Evolutionary conservation across 2,888 invertebrate species (phyloP).

Genomic region (Pollenia griseotomentosa): DNA sequence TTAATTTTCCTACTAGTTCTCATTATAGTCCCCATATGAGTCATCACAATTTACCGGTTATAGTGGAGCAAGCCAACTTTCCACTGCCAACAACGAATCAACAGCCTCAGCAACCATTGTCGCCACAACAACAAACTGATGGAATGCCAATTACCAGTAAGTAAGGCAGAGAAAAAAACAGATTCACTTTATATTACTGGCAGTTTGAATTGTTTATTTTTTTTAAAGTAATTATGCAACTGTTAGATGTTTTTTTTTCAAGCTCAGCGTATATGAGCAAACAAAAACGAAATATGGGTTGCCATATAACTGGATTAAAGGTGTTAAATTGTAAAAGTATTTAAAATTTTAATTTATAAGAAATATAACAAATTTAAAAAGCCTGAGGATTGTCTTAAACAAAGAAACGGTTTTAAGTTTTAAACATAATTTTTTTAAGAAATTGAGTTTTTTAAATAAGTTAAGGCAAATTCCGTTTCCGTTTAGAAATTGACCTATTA

Average conservation of each 20-base stretch:
- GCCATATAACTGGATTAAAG: background rate
- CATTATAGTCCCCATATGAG: constrained; percentile 50
- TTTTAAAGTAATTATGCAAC: constrained; percentile 33
- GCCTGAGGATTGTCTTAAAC: too few relatives aligned
- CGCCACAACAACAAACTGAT: constrained; percentile 44
- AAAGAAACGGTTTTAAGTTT: too few relatives aligned
- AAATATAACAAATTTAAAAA: too few relatives aligned
- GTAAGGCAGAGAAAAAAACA: background rate
- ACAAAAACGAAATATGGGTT: background rate
- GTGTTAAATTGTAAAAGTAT: background rate
- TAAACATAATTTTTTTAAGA: too few relatives aligned
- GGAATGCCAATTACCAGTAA: constrained; percentile 58
- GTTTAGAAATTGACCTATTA: too few relatives aligned
- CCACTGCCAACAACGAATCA: constrained; percentile 49
- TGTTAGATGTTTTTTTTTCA: background rate
- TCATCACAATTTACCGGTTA: constrained; percentile 62
- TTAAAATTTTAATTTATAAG: too few relatives aligned
- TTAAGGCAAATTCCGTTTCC: too few relatives aligned
- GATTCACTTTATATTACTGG: background rate
- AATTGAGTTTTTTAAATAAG: too few relatives aligned
- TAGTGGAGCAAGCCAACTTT: constrained; percentile 75
- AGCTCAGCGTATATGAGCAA: constrained; percentile 20
- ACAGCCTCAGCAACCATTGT: constrained; percentile 51
- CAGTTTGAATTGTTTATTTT: background rate
- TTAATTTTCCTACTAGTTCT: constrained; percentile 51